Evolutionary conservation across 2,888 invertebrate species (phyloP), one percentile per base, ranked within the genome.

Genomic region (Julus scandinavius): DNA sequence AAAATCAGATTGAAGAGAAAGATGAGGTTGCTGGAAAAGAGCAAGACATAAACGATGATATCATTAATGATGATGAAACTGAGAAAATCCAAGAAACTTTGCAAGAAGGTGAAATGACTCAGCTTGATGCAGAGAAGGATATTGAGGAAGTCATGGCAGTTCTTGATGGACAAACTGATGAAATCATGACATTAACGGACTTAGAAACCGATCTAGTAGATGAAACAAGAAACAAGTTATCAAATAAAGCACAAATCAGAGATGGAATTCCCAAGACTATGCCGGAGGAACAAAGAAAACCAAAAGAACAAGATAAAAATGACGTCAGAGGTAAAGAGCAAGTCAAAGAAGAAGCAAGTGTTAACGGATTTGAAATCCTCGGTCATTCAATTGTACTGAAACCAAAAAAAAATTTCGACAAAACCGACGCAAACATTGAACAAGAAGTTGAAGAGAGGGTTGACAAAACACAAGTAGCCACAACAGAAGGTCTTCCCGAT

Each of bases 291-390:
- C 13, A 11, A 11, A 80, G 38, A 38, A 80, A 38, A 80, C 13
- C 38, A 5, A 80, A 40, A 15, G 80, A 80, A 38, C 13, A 15
- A 2, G 80, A 40, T 38, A 80, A 80, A 80, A 80, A 11, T 15
- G 80, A 80, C 13, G 80, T 38, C 38, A 80, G 38, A 80, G 38
- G 13, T 40, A 80, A 80, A 80, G 72, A 72, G 29, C 20, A 29
- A 3, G 29, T n/a, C 1, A 72, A 72, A 29, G 80, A 80, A 38
- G 80, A 80, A 40, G 11, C 80, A 38, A 80, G 5, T 9, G 38
- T 80, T 38, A 80, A 80, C 38, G 80, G 80, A 38, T 80, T 80
- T 38, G 80, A 80, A 80, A 40, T 80, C 38, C 80, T 80, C 29
- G 80, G 80, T 11, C 80, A 80, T 13, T 80, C 80, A 11, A 80